Conservation (phyloP, 2,888 invertebrate genomes). For the Cryptus armator region DNA sequence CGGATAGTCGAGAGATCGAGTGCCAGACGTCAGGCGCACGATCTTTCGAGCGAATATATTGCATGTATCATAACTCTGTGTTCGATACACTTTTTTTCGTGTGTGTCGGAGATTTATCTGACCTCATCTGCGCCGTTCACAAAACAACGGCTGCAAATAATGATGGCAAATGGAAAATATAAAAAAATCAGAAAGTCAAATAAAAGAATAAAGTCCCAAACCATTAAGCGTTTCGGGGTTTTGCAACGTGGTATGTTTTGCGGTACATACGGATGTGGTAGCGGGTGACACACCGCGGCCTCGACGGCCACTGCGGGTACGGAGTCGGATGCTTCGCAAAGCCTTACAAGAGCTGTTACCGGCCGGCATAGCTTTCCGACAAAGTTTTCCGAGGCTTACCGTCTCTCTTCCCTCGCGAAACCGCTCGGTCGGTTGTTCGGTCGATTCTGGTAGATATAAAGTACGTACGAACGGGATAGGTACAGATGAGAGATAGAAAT, state of each 20-base stretch:
- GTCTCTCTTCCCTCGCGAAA: constrained; percentile 10
- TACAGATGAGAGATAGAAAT: constrained; percentile 23
- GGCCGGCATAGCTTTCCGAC: constrained; percentile 41
- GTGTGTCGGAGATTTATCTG: background rate
- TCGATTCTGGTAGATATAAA: constrained; percentile 40
- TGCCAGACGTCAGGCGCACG: no score
- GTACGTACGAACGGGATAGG: constrained; percentile 5
- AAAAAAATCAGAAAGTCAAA: constrained; percentile 20
- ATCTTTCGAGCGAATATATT: no score
- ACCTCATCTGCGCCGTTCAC: background rate
- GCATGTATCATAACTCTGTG: no score
- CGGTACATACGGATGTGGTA: constrained; percentile 42
- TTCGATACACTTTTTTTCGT: no score
- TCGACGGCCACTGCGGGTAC: constrained; percentile 38
- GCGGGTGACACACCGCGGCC: constrained; percentile 54
- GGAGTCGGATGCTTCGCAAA: constrained; percentile 36
- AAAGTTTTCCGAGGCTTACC: constrained; percentile 53
- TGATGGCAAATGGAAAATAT: background rate
- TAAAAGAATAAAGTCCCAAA: constrained; percentile 13
- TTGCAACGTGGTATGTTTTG: constrained; percentile 40
- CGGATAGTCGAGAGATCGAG: no score
- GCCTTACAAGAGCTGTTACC: constrained; percentile 22
- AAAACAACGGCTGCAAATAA: constrained; percentile 28
- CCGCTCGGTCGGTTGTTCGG: constrained; percentile 40
- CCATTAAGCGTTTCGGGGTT: constrained; percentile 40